Base-by-base conservation (phyloP, 2,888 invertebrate species). In the Fissipunctia ypsillon region DNA sequence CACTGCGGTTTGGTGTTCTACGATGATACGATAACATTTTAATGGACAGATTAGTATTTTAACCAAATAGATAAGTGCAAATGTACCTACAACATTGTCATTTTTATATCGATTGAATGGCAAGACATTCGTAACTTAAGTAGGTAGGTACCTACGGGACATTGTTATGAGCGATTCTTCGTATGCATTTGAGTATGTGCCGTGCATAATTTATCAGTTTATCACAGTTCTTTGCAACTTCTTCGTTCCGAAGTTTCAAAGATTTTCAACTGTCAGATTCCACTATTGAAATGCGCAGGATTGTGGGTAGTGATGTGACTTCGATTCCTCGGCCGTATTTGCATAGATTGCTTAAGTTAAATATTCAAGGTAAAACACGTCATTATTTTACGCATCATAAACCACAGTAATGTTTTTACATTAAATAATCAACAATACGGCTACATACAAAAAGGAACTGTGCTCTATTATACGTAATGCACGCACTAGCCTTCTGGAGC, bases 291-390 rank as follows among this genome's bases (percentile, higher is more conserved):
- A 61, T 79, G 64, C 41, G 52, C 71, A 52, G n/a, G 61, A 63
- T 57, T 80, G n/a, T 50, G 41, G 31, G 43, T 60, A 60, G 52
- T 28, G 57, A 10, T 48, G 16, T 10, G 38, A 41, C 3, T 66
- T 45, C 28, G 45, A 57, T 54, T 69, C 50, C 45, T 76, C 31
- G 4, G 31, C 43, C 50, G 41, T 64, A 57, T 71, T 64, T 61
- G n/a, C 35, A 25, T 64, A 45, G 48, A 69, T 68, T 68, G 35
- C 35, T 64, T 38, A 28, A 57, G 45, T 63, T 67, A 80, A 82
- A 64, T 68, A 78, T 79, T 76, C 89, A 88, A 89, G 88, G 88
- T 85, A 87, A 72, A 77, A 76, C 71, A 80, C 86, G 87, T 90
- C 86, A 88, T 84, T 80, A 76, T 82, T 87, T 80, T 80, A 88